Conservation (phyloP, 2,888 invertebrate genomes). For the Troilus luridus region DNA sequence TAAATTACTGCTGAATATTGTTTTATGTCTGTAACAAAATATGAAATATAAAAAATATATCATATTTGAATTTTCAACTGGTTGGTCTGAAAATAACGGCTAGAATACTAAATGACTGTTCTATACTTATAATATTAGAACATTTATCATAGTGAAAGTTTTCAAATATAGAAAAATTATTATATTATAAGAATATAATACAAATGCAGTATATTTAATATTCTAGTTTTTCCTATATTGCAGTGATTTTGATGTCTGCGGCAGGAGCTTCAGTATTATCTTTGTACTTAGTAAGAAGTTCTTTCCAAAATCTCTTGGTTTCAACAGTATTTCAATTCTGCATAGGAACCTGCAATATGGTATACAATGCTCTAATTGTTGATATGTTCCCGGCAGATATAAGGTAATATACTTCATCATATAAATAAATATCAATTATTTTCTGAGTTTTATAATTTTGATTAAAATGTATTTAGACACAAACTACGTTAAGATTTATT, state of each 20-base stretch:
- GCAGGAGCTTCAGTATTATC: conserved; percentile 74
- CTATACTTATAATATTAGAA: not conserved
- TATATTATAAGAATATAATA: not conserved
- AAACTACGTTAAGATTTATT: too few species aligned
- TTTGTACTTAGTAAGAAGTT: conserved; percentile 75
- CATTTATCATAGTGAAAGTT: not conserved
- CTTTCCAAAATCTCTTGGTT: conserved; percentile 75
- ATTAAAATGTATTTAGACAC: not conserved
- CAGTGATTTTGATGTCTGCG: conserved; percentile 70
- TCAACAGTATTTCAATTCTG: conserved; percentile 72
- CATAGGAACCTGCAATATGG: conserved; percentile 72
- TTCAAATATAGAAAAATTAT: not conserved
- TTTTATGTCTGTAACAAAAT: too few species aligned
- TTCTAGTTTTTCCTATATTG: conserved; percentile 59
- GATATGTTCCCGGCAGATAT: conserved; percentile 70
- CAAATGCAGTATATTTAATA: not conserved
- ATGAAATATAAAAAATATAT: too few species aligned
- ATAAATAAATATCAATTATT: not conserved
- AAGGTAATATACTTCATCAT: conserved; percentile 67
- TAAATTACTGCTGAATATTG: too few species aligned
- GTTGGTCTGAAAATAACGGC: too few species aligned
- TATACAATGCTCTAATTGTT: conserved; percentile 68
- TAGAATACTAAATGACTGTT: not conserved
- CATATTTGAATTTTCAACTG: too few species aligned
- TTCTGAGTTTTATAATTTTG: not conserved